phyloP scores from a whole-genome alignment of 2,113 vertebrate genomes.

The Bufo bufo region DNA sequence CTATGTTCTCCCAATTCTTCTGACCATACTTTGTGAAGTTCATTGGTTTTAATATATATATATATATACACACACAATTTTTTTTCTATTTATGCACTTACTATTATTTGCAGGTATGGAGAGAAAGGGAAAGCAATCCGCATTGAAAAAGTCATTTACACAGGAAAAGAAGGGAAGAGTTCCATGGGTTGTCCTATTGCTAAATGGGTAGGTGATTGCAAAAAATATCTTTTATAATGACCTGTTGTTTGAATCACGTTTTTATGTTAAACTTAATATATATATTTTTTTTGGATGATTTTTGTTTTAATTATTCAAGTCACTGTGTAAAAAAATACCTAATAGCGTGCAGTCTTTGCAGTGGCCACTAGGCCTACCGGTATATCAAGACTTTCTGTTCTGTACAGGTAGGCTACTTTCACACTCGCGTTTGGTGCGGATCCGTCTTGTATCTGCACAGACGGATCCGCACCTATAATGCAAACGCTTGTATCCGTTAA shows the following conservation, averaged over 20 bases:
- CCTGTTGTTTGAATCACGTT: too few relatives aligned
- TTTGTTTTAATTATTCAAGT: too few relatives aligned
- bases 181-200: conserved; percentile 96
- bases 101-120: conserved; percentile 79
- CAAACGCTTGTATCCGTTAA: too few relatives aligned
- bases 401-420: too few relatives aligned
- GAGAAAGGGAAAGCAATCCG: conserved; percentile 93
- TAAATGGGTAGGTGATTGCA: conserved; percentile 89
- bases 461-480: too few relatives aligned
- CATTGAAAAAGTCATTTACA: conserved; percentile 95
- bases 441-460: too few relatives aligned
- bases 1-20: not conserved
- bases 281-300: too few relatives aligned
- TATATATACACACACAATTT: not conserved
- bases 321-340: too few relatives aligned
- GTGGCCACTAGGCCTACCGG: too few relatives aligned
- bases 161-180: conserved; percentile 95
- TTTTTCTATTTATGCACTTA: not conserved
- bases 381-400: too few relatives aligned
- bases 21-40: not conserved
- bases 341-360: too few relatives aligned
- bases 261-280: not conserved
- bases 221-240: not conserved
- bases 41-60: not conserved
- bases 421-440: too few relatives aligned